Evolutionary conservation across 2,113 vertebrate genomes (phyloP), one percentile per base, ranked within the genome.

Genomic region (Microtus pennsylvanicus): DNA sequence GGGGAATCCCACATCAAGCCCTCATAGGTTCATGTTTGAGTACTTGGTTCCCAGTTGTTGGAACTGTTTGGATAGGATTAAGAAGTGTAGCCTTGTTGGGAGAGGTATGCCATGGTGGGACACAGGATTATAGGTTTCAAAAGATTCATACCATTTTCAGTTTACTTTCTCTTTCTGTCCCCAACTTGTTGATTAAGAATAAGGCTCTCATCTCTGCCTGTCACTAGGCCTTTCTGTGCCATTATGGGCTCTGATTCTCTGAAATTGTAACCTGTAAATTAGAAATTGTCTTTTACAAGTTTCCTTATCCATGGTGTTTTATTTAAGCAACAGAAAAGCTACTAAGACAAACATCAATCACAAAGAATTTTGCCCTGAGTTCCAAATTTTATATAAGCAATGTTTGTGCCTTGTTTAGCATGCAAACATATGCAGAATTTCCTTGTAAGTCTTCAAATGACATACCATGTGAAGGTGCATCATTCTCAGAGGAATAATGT

Each of bases 401-500:
- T 14, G 83, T 55, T 28, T 93, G 12, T 63, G 11, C 50, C 45
- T 78, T 24, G 2, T 50, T 77, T 78, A 93, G 67, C 28, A 28
- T 83, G 70, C 78, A 95, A 96, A 89, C 7, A 82, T 33, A 88
- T 33, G 35, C 22, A 10, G 87, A n/a, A 80, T 6, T 94, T 8
- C 0, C 75, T 67, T 77, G 4, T 65, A 90, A 89, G 19, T 78
- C 55, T 93, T 96, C 90, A 65, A 87, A 38, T 3, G 47, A 13
- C 13, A 89, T 11, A 50, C 0, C 87, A 67, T 55, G 90, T 47
- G 65, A 93, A 76, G 11, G 7, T 42, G 0, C 45, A 42, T 58
- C 81, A 63, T 67, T 67, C 92, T 96, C 70, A n/a, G 28, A 38
- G 83, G 45, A 87, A 82, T 86, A 89, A 92, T 86, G 67, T 92